Conservation (phyloP, 2,888 invertebrate genomes). For the Idaea biselata region DNA sequence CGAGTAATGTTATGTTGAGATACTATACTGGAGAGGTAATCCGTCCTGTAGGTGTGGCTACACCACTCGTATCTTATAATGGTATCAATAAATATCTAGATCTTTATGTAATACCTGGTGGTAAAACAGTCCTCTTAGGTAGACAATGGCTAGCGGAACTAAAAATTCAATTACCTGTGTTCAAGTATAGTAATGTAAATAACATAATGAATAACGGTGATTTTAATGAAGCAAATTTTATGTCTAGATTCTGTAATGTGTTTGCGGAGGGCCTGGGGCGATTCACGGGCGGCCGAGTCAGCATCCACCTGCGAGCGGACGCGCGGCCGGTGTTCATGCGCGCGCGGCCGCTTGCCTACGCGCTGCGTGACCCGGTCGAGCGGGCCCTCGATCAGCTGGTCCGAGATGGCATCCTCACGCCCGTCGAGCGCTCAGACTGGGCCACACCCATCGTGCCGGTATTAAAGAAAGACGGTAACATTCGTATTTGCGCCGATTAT, state of each 20-base stretch:
- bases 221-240: slow-evolving; percentile 8
- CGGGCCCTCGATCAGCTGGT: slow-evolving; percentile 23
- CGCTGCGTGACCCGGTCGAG: slow-evolving; percentile 27
- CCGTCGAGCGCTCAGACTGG: too few species aligned
- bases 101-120: slow-evolving; percentile 13
- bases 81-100: slow-evolving; percentile 10
- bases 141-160: slow-evolving; percentile 27
- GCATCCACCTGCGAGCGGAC: slow-evolving; percentile 18
- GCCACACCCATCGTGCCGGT: too few species aligned
- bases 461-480: too few species aligned
- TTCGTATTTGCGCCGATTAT: too few species aligned
- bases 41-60: slow-evolving; percentile 18
- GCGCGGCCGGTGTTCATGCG: slow-evolving; percentile 25
- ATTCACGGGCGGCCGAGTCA: slow-evolving; percentile 29
- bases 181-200: not conserved
- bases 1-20: slow-evolving; percentile 12
- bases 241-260: slow-evolving; percentile 31
- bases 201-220: not conserved
- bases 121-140: slow-evolving; percentile 13
- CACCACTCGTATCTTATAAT: slow-evolving; percentile 13
- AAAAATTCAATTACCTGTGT: slow-evolving; percentile 4
- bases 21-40: slow-evolving; percentile 22
- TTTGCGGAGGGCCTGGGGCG: slow-evolving; percentile 31
- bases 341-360: slow-evolving; percentile 22
- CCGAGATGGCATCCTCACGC: too few species aligned